Evolutionary conservation across 2,113 vertebrate species (phyloP).

Genomic region (Pitta sordida): DNA sequence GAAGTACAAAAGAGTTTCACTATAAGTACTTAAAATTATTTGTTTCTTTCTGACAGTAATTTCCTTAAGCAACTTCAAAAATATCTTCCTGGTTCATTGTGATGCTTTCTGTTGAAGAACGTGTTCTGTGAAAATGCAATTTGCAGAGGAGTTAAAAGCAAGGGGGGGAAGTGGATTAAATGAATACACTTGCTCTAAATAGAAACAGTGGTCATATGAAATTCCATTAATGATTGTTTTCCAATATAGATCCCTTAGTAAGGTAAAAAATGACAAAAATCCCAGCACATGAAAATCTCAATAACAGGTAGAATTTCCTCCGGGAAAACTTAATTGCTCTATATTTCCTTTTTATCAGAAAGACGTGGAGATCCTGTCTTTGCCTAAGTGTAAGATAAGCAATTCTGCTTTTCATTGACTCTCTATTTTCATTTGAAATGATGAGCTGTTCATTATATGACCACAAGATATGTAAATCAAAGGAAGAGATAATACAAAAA

Average conservation of each 20-base stretch:
- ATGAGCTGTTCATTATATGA: background rate
- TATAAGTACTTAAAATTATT: background rate
- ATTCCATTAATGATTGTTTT: background rate
- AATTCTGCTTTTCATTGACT: background rate
- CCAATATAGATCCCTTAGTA: background rate
- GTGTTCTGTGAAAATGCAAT: background rate
- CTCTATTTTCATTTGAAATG: background rate
- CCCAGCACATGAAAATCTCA: background rate
- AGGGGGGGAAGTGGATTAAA: background rate
- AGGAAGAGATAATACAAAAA: background rate
- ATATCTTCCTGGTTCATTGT: background rate
- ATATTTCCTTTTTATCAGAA: background rate
- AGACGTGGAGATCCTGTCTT: background rate
- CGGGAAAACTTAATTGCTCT: background rate
- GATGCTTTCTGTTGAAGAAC: background rate
- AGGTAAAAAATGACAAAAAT: background rate
- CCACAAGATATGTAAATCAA: background rate
- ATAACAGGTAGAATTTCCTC: background rate
- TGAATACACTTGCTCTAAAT: background rate
- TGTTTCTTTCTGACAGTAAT: background rate
- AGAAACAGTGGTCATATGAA: background rate
- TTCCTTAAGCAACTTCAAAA: background rate
- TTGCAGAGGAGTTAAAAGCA: background rate
- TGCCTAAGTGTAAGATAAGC: background rate
- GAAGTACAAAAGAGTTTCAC: background rate